Evolutionary conservation across 1,140 invertebrate genomes (phyloP).

Genomic region (Magallana ariakensis): DNA sequence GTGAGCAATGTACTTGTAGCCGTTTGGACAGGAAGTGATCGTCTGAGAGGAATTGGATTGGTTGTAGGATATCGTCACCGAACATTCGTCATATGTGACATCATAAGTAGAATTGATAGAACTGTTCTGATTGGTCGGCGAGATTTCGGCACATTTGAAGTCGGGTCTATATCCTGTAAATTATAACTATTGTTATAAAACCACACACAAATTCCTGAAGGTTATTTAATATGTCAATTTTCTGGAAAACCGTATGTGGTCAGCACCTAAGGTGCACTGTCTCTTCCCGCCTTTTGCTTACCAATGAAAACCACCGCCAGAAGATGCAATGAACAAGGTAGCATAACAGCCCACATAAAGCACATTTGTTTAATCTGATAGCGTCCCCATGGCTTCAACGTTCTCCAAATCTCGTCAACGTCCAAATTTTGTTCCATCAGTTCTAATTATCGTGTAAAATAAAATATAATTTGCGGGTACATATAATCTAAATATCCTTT

Average conservation of each 20-base stretch:
- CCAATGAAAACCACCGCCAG: constrained; percentile 58
- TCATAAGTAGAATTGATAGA: background rate
- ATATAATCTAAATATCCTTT: too few relatives aligned
- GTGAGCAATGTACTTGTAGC: constrained; percentile 51
- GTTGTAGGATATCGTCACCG: background rate
- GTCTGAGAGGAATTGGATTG: constrained; percentile 3
- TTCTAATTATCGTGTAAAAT: background rate
- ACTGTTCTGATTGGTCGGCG: background rate
- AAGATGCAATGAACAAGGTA: constrained; percentile 44
- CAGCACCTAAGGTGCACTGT: too few relatives aligned
- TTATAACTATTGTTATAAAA: background rate
- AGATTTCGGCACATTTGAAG: background rate
- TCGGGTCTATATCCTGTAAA: constrained; percentile 32
- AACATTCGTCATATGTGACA: constrained; percentile 36
- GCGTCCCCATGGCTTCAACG: constrained; percentile 49
- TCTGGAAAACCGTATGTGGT: background rate
- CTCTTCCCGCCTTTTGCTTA: constrained; percentile 26
- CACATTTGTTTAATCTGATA: constrained; percentile 54
- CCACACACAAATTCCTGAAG: too few relatives aligned
- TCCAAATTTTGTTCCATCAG: constrained; percentile 45
- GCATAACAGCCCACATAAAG: constrained; percentile 25
- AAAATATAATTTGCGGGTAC: too few relatives aligned
- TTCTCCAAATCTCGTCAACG: constrained; percentile 56
- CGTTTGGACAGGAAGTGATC: constrained; percentile 37
- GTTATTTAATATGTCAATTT: too few relatives aligned